Conservation (phyloP, 2,113 vertebrate species). For the Pagrus major region DNA sequence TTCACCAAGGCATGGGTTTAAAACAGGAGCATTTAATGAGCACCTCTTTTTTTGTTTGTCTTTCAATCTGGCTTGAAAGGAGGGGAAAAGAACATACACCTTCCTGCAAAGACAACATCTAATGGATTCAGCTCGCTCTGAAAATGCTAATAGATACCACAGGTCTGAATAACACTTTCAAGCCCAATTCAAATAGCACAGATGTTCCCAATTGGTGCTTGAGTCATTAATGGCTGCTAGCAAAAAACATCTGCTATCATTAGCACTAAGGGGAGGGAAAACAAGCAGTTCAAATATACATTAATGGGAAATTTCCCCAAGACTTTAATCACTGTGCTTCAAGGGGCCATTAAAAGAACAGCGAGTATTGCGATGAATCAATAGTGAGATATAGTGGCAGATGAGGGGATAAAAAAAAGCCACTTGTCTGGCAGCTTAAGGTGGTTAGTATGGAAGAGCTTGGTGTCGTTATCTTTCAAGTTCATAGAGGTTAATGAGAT, state of each 20-base stretch:
- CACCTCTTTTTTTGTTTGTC: neutral
- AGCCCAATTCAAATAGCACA: slow-evolving; percentile 54
- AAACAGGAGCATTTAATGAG: neutral
- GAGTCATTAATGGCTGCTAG: slow-evolving; percentile 71
- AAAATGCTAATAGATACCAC: slow-evolving; percentile 51
- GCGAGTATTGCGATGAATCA: slow-evolving; percentile 49
- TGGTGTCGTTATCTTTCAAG: slow-evolving; percentile 40
- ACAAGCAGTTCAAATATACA: slow-evolving; percentile 63
- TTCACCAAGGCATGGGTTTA: neutral
- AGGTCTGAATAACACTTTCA: slow-evolving; percentile 35
- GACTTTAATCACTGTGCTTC: slow-evolving; percentile 58
- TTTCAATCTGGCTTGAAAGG: neutral
- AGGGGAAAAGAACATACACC: neutral
- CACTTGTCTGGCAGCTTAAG: neutral
- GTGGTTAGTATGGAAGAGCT: slow-evolving; percentile 14
- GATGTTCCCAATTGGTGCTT: slow-evolving; percentile 69
- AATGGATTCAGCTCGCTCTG: slow-evolving; percentile 16
- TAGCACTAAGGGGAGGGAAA: slow-evolving; percentile 57
- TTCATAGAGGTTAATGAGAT: slow-evolving; percentile 49
- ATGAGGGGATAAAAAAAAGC: neutral
- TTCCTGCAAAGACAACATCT: neutral
- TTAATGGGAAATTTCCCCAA: slow-evolving; percentile 57
- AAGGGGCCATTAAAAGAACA: slow-evolving; percentile 54
- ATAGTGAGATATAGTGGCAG: slow-evolving; percentile 40
- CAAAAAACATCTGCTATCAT: slow-evolving; percentile 70